These are phyloP conservation scores for Acronicta alni DNA, from an alignment of 2,888 invertebrate genomes.

Conservation along the genomic window DNA sequence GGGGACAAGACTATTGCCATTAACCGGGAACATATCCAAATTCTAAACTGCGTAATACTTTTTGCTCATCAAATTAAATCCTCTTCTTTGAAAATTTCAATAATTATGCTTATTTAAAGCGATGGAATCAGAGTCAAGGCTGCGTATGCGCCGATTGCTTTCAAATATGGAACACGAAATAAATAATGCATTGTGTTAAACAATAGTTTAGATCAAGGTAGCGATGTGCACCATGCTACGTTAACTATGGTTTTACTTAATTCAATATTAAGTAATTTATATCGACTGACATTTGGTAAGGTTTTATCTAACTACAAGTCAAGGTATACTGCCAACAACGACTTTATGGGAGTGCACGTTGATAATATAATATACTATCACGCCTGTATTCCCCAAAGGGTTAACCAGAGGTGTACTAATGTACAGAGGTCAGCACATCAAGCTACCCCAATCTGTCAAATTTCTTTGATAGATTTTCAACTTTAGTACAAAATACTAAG, in stretches of 20 bases:
- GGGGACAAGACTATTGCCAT: too few species aligned
- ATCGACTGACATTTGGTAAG: slow-evolving; percentile 23
- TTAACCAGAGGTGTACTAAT: too few species aligned
- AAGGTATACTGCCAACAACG: slow-evolving; percentile 9
- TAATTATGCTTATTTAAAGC: neutral
- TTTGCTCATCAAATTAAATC: too few species aligned
- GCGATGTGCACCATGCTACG: slow-evolving; percentile 33
- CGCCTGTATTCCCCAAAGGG: too few species aligned
- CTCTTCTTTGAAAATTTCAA: neutral
- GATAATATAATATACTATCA: too few species aligned
- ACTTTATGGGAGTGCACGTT: too few species aligned
- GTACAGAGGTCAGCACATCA: too few species aligned
- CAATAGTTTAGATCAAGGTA: slow-evolving; percentile 63
- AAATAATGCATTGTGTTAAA: slow-evolving; percentile 61
- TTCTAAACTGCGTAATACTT: too few species aligned
- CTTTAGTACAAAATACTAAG: too few species aligned
- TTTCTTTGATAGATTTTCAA: too few species aligned
- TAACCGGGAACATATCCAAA: too few species aligned
- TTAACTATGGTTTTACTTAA: slow-evolving; percentile 23
- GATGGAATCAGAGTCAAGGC: slow-evolving; percentile 43
- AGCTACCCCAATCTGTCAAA: too few species aligned
- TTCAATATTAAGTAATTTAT: slow-evolving; percentile 28
- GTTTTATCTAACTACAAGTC: slow-evolving; percentile 14
- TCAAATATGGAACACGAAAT: slow-evolving; percentile 63
- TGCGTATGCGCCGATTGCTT: slow-evolving; percentile 64